A percentile compares a stretch with the other conserved stretches of the same genome.
These are phyloP conservation scores for Larimichthys crocea DNA, from an alignment of 2,113 vertebrate species.

Conservation along the genomic window DNA sequence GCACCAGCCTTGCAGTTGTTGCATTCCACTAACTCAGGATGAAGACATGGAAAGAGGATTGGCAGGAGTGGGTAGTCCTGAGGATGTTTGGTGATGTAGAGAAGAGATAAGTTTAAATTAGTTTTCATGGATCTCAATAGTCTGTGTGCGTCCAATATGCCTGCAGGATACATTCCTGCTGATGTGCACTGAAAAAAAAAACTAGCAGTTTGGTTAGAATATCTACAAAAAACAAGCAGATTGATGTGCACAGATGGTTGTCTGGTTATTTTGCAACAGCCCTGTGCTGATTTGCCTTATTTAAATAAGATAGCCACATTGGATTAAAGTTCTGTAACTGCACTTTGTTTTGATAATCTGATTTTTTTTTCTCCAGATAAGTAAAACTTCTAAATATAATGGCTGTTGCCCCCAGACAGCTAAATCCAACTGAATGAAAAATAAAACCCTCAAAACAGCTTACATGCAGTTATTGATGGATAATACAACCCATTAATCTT, in stretches of 20 bases:
- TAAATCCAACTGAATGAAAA: constrained; percentile 10
- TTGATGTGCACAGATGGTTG: background rate
- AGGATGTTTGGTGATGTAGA: constrained; percentile 31
- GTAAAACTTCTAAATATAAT: background rate
- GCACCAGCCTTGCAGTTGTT: background rate
- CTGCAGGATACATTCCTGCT: constrained; percentile 13
- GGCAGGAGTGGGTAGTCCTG: constrained; percentile 20
- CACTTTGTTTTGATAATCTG: background rate
- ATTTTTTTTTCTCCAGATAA: background rate
- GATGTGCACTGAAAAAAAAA: background rate
- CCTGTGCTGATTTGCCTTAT: background rate
- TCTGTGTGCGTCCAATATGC: constrained; percentile 9
- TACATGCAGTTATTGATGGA: background rate
- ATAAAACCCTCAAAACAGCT: background rate
- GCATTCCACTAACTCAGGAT: background rate
- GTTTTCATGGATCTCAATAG: constrained; percentile 27
- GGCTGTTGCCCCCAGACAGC: background rate
- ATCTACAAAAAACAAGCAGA: background rate
- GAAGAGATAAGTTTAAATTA: constrained; percentile 35
- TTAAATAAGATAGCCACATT: background rate
- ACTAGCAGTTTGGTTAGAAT: background rate
- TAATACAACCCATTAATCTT: background rate
- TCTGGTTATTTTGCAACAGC: background rate
- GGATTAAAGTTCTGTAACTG: background rate
- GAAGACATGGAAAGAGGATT: constrained; percentile 29